Evolutionary conservation across 2,888 invertebrate species (phyloP), one percentile per base, ranked within the genome.

Genomic region (Nephrotoma appendiculata): DNA sequence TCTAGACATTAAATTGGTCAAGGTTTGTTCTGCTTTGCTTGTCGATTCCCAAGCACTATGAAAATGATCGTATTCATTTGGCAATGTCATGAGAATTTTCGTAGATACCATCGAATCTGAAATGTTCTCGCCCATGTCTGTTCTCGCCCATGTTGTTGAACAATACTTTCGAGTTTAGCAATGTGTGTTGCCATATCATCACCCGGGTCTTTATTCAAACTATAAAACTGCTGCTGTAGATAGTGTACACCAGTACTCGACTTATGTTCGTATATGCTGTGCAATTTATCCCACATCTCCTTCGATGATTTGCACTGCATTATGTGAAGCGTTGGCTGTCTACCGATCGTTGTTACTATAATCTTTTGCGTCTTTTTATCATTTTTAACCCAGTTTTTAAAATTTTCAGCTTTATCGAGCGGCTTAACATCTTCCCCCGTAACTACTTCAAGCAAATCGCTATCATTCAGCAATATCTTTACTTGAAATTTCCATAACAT

Each of bases 261-360:
- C 6, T 71, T 71, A 15, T 71, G 71, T 71, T 91, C 90, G 87
- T 89, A 91, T 0, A 90, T 87, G 15, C 87, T 88, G 52, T 88
- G 87, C 41, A 88, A 44, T 48, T 87, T 87, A 1, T 86, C 43
- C 87, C 87, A 88, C 88, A 89, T 88, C 15, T 87, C 88, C 15
- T 86, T 86, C 0, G 88, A 84, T 57, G 88, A 87, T 5, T 87
- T 86, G 45, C 87, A 88, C 87, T 88, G 88, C 11, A 88, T 87
- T 6, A 88, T 88, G 41, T 88, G 88, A 31, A 88, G 42, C 87
- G 87, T 86, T 19, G 88, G 88, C 52, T 88, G 87, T 83, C 88
- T 87, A 2, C 86, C 88, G 45, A 88, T 87, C 11, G 87, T 86
- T 52, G 87, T 87, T 0, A 87, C 87, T 15, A 88, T 88, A 15